These are phyloP conservation scores for Siderastrea radians DNA, from an alignment of 92 coral and sea anemone genomes.

Conservation along the genomic window DNA sequence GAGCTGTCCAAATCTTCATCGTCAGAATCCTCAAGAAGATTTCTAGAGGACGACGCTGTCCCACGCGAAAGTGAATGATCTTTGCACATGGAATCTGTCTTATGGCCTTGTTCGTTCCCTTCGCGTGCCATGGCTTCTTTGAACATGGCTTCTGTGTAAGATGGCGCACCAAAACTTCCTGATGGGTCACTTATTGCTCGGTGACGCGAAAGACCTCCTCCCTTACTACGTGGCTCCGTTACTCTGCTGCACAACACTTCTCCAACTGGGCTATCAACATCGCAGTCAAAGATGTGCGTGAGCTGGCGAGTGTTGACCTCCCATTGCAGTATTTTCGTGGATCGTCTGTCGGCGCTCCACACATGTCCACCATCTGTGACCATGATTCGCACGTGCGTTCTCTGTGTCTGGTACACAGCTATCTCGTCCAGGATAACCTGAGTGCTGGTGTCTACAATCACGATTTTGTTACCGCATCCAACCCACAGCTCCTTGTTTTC, in stretches of 20 bases:
- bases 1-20: not conserved
- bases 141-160: constrained; percentile 45
- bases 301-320: constrained; percentile 80
- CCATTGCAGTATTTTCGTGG: constrained; percentile 91
- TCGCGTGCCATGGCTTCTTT: constrained; percentile 27
- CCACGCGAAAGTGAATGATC: constrained; percentile 13
- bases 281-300: constrained; percentile 83
- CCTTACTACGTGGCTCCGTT: constrained; percentile 16
- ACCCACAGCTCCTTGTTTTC: constrained; percentile 89
- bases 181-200: constrained; percentile 20
- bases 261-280: constrained; percentile 77
- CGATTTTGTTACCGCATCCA: constrained; percentile 91
- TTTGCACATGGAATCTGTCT: not conserved
- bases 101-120: not conserved
- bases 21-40: not conserved
- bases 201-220: not conserved
- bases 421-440: constrained; percentile 81
- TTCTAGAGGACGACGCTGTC: not conserved
- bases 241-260: constrained; percentile 24
- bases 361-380: constrained; percentile 86
- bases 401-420: constrained; percentile 83
- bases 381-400: constrained; percentile 93
- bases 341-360: constrained; percentile 92
- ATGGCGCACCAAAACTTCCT: constrained; percentile 21
- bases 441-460: constrained; percentile 76